These are phyloP conservation scores for Esox masquinongy DNA, from an alignment of 2,797 vertebrate species.

Conservation along the genomic window DNA sequence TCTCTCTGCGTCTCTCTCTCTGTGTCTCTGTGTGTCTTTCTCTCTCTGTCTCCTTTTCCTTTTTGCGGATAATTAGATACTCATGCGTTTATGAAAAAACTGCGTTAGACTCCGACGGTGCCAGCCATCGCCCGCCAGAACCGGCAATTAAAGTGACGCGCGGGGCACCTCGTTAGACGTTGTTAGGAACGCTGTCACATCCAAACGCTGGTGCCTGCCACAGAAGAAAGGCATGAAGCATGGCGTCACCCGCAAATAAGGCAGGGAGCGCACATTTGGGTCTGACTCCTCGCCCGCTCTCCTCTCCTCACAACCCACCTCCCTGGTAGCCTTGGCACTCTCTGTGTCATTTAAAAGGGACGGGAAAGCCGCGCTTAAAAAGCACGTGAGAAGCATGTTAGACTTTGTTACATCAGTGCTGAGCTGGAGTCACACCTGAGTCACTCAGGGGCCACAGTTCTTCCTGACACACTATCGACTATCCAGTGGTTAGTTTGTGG, in stretches of 20 bases:
- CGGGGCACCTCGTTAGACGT: constrained; percentile 9
- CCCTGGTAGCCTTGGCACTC: not conserved
- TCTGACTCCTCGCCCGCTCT: not conserved
- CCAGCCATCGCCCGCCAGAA: not conserved
- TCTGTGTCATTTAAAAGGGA: not conserved
- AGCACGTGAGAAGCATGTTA: too few species aligned
- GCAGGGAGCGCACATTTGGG: not conserved
- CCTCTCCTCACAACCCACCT: not conserved
- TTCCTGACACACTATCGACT: too few species aligned
- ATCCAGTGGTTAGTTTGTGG: too few species aligned
- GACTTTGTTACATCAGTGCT: too few species aligned
- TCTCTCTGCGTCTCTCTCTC: not conserved
- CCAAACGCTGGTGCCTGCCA: not conserved
- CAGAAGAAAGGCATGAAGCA: not conserved
- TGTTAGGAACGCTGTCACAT: constrained; percentile 11
- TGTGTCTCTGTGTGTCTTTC: not conserved
- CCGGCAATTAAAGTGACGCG: constrained; percentile 16
- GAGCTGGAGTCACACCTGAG: too few species aligned
- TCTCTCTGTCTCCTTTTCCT: not conserved
- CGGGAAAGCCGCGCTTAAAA: too few species aligned
- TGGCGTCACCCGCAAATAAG: not conserved
- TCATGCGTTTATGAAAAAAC: not conserved
- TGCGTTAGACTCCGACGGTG: not conserved
- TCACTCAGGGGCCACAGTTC: too few species aligned
- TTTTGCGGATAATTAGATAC: constrained; percentile 16